These are phyloP conservation scores for Neria commutata DNA, from an alignment of 2,888 invertebrate species.

Conservation along the genomic window DNA sequence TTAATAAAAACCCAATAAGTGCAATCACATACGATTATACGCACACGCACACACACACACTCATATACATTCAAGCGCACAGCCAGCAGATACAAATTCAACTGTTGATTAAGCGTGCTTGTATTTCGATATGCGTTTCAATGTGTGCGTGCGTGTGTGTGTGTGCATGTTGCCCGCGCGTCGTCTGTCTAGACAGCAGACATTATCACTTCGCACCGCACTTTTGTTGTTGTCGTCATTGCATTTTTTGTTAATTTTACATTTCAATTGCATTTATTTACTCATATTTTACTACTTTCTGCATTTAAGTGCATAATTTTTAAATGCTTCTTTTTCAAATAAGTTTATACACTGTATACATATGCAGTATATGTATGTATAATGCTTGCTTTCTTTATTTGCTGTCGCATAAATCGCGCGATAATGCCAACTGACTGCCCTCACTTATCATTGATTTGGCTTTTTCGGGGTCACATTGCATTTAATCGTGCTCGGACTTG, in stretches of 20 bases:
- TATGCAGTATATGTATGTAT: too few relatives aligned
- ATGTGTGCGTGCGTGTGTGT: slow-evolving; percentile 9
- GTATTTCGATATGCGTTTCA: slow-evolving; percentile 5
- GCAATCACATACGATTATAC: not conserved
- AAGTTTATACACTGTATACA: not conserved
- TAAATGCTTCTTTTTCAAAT: too few relatives aligned
- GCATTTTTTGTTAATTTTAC: slow-evolving; percentile 27
- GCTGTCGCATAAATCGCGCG: too few relatives aligned
- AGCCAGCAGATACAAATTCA: not conserved
- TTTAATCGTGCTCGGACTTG: too few relatives aligned
- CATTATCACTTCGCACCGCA: slow-evolving; percentile 33
- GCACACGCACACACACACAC: not conserved
- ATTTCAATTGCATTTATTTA: slow-evolving; percentile 6
- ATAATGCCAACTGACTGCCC: too few relatives aligned
- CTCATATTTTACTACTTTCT: not conserved
- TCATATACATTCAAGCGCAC: not conserved
- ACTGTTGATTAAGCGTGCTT: slow-evolving; percentile 2
- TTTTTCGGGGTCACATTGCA: too few relatives aligned
- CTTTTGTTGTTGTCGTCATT: not conserved
- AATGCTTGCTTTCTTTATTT: too few relatives aligned
- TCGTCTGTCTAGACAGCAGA: slow-evolving; percentile 37
- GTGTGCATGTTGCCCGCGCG: slow-evolving; percentile 24
- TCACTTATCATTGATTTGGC: too few relatives aligned
- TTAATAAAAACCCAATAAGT: not conserved
- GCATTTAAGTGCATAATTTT: too few relatives aligned